Evolutionary conservation across 1,140 invertebrate genomes (phyloP), one percentile per base, ranked within the genome.

Genomic region (Philaenus spumarius): DNA sequence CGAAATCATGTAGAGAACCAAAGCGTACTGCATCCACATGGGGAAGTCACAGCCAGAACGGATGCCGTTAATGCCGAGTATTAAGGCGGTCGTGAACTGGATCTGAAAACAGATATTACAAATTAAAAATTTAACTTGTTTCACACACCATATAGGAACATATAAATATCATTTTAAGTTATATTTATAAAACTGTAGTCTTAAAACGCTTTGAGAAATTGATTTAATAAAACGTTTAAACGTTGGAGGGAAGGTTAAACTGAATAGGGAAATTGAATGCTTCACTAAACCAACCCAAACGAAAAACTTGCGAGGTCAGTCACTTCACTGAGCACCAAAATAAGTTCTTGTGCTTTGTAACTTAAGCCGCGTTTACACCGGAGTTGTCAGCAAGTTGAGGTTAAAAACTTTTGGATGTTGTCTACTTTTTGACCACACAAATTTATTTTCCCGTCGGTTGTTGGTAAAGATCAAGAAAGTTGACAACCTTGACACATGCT

Each of bases 21-120:
- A 81, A 4, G 89, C 87, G 73, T 91, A 93, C 69, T 95, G 90
- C 90, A 96, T 95, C 92, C 93, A 95, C 20, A 89, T 71, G 0
- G 93, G 93, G 70, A 95, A 95, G 59, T 88, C 85, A 73, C 93
- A 96, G 48, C 86, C 84, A 0, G 83, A 84, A 57, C 83, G 76
- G 56, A 96, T 84, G 15, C 89, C 90, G 68, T 93, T 89, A 19
- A 87, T 76, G 12, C 92, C 91, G 54, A 95, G 80, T 56, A 88
- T 75, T 48, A 95, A 78, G 30, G 90, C 92, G 62, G 83, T 83
- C 1, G 88, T 86, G 75, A 95, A 96, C 75, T 96, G 92, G 62
- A 92, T 85, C 82, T 84, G 69, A 23, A 73, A 75, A 50, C 47
- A 67, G 66, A 66, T 56, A 48, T 24, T n/a, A n/a, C n/a, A n/a